A percentile compares a stretch with the other conserved stretches of the same genome.
Evolutionary conservation across 2,888 invertebrate species (phyloP).

Genomic region (Lasioglossum pauxillum): DNA sequence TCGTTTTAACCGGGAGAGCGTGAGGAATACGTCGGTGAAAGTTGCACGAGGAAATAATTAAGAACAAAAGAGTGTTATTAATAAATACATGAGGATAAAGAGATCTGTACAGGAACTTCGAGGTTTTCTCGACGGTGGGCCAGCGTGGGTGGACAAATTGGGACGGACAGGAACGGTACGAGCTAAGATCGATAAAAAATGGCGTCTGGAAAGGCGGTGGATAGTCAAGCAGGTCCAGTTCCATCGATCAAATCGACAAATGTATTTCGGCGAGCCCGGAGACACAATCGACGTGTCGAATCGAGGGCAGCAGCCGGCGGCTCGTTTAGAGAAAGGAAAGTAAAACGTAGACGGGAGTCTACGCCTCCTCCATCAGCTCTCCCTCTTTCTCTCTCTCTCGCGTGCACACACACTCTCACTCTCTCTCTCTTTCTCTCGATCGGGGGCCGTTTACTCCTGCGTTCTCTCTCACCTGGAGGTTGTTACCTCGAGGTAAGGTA

Average conservation of each 20-base stretch:
- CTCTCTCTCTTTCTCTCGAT: slow-evolving; percentile 5
- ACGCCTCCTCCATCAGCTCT: slow-evolving; percentile 55
- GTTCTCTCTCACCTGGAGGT: slow-evolving; percentile 61
- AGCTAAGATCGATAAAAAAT: neutral
- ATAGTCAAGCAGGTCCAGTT: neutral
- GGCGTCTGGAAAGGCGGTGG: neutral
- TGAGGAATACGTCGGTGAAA: neutral
- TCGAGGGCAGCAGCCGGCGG: slow-evolving; percentile 72
- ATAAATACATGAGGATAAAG: neutral
- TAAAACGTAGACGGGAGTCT: slow-evolving; percentile 63
- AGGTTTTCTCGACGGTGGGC: neutral
- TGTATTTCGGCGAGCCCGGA: slow-evolving; percentile 57
- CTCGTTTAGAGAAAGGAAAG: slow-evolving; percentile 77
- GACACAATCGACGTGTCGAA: slow-evolving; percentile 73
- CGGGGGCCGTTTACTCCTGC: slow-evolving; percentile 49
- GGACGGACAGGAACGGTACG: too few species aligned
- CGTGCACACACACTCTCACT: neutral
- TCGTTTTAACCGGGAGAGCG: neutral
- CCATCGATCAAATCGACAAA: neutral
- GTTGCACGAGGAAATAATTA: neutral
- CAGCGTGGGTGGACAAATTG: neutral
- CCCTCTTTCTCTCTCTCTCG: slow-evolving; percentile 11
- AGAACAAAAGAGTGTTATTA: too few species aligned
- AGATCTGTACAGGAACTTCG: neutral
- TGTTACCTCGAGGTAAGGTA: slow-evolving; percentile 52